Evolutionary conservation across 1,140 invertebrate genomes (phyloP), one percentile per base, ranked within the genome.

Genomic region (Pinna nobilis): DNA sequence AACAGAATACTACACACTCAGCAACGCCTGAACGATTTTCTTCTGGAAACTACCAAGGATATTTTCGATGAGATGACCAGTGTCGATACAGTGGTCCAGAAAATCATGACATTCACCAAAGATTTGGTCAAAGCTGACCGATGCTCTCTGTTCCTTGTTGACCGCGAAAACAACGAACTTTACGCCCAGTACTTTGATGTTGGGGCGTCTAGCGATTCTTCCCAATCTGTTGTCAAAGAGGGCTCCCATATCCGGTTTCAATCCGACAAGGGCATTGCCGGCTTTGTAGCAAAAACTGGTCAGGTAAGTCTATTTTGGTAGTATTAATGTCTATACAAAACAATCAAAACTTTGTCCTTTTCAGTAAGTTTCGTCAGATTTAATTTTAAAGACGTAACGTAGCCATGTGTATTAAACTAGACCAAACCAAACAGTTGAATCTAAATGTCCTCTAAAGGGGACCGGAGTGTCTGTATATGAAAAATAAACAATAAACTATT

Each of bases 181-280:
- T 94, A 94, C 77, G 93, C 94, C 0, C 91, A 93, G 39, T 93
- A 95, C 20, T 95, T 95, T 82, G 94, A 95, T 82, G 90, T 94
- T 28, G 93, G 92, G 3, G 51, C 66, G n/a, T n/a, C n/a, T n/a
- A n/a, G n/a, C n/a, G n/a, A n/a, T n/a, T n/a, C n/a, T n/a, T n/a
- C n/a, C n/a, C n/a, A n/a, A n/a, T 61, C 57, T 39, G 25, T 61
- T 39, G 37, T 37, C 13, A 35, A 30, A 39, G 39, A 61, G 35
- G 25, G 25, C 18, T 83, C 50, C 76, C 76, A 81, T 51, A 81
- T 82, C 53, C 70, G 92, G 77, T 98, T 98, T 90, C 95, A 96
- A 13, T 96, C 97, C 77, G 97, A 97, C 87, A 93, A 97, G 74
- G 97, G 96, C n/a, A 97, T 97, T 79, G 97, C 96, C 7, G 96